Evolutionary conservation across 2,888 invertebrate species (phyloP).

Genomic region (Hirtodrosophila duncani): DNA sequence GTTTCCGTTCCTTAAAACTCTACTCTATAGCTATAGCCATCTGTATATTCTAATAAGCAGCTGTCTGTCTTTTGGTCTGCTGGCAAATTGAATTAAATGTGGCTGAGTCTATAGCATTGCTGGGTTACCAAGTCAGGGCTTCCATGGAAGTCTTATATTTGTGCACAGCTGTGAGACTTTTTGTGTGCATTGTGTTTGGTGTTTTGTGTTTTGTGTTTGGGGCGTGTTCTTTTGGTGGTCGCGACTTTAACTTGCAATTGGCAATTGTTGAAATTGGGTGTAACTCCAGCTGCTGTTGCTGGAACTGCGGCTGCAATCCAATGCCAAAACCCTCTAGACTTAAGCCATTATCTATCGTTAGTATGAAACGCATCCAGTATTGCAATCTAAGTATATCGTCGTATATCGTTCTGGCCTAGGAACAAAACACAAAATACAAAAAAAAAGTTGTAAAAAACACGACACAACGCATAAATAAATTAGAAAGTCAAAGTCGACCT

Average conservation of each 20-base stretch:
- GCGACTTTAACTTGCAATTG: conserved; percentile 19
- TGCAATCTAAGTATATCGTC: conserved; percentile 14
- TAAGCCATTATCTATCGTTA: conserved; percentile 32
- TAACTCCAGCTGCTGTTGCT: conserved; percentile 30
- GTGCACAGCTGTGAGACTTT: conserved; percentile 61
- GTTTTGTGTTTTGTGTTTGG: too few relatives aligned
- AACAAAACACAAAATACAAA: conserved; percentile 42
- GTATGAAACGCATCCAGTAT: conserved; percentile 22
- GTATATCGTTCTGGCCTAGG: conserved; percentile 42
- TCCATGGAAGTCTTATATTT: conserved; percentile 21
- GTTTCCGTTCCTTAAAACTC: too few relatives aligned
- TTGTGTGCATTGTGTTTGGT: too few relatives aligned
- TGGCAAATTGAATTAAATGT: conserved; percentile 56
- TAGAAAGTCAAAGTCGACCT: conserved; percentile 69
- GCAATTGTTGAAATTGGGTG: conserved; percentile 62
- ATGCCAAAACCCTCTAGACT: conserved; percentile 42
- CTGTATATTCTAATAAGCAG: conserved; percentile 26
- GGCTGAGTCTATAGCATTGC: conserved; percentile 18
- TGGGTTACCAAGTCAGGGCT: conserved; percentile 27
- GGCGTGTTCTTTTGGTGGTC: conserved; percentile 67
- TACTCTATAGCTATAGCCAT: too few relatives aligned
- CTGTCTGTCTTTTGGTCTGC: conserved; percentile 3
- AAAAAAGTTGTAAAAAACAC: too few relatives aligned
- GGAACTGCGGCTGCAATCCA: conserved; percentile 26
- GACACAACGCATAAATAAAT: conserved; percentile 68